Percentiles rank a stretch among this genome's conserved stretches.
phyloP scores from a whole-genome alignment of 1,140 invertebrate genomes.

The Ruditapes philippinarum region DNA sequence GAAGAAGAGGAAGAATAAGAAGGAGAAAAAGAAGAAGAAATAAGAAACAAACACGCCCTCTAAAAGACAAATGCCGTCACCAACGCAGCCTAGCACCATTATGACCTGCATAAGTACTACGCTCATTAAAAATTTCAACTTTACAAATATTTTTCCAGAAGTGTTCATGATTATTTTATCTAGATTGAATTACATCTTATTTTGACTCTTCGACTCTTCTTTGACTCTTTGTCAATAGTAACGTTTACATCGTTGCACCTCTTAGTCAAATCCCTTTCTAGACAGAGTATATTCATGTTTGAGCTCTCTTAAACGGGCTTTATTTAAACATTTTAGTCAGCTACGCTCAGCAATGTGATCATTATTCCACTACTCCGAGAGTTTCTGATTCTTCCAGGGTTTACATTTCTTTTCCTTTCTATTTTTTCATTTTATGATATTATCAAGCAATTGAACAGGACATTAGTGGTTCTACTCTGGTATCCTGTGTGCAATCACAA shows the following conservation, averaged over 20 bases:
- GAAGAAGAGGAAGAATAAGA: too few relatives aligned
- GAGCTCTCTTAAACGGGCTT: neutral
- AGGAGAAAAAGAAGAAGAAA: too few relatives aligned
- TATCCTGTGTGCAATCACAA: too few relatives aligned
- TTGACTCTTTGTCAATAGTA: too few relatives aligned
- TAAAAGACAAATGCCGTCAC: too few relatives aligned
- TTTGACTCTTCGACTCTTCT: neutral
- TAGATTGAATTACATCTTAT: neutral
- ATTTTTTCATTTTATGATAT: too few relatives aligned
- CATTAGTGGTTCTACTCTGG: too few relatives aligned
- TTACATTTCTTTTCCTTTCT: neutral
- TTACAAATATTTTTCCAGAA: slow-evolving; percentile 20
- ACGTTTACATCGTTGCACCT: neutral
- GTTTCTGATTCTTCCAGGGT: neutral
- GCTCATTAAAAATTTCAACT: neutral
- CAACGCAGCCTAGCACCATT: too few relatives aligned
- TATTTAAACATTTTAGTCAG: neutral
- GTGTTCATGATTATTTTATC: neutral
- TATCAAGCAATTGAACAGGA: too few relatives aligned
- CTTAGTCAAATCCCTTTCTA: slow-evolving; percentile 21
- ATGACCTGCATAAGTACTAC: too few relatives aligned
- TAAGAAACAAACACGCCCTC: too few relatives aligned
- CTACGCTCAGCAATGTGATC: neutral
- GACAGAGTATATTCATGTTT: slow-evolving; percentile 7
- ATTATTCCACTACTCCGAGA: too few relatives aligned